Conservation (phyloP, 2,113 vertebrate species). For the Oncorhynchus nerka region DNA sequence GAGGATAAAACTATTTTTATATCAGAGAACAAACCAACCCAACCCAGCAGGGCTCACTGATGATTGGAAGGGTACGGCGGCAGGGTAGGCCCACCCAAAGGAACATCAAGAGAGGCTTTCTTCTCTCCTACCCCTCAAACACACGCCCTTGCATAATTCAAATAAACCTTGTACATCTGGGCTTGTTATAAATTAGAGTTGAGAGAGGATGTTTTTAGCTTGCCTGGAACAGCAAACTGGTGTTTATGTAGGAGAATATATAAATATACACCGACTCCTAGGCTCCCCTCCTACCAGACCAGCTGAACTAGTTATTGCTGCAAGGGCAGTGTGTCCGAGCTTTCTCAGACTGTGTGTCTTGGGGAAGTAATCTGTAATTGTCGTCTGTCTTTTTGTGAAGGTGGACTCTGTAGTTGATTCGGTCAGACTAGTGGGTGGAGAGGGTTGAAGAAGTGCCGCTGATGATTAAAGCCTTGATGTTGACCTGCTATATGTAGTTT, state of each 20-base stretch:
- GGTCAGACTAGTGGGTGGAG: too few species aligned
- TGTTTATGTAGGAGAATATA: conserved; percentile 71
- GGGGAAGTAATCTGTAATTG: too few species aligned
- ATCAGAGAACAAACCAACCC: conserved; percentile 30
- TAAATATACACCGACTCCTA: conserved; percentile 14
- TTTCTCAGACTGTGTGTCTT: not conserved
- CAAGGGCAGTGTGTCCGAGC: conserved; percentile 34
- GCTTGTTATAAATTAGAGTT: conserved; percentile 72
- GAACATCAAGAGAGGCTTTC: conserved; percentile 60
- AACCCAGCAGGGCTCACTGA: conserved; percentile 1
- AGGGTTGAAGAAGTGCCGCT: too few species aligned
- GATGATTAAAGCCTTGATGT: too few species aligned
- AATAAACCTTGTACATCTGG: conserved; percentile 67
- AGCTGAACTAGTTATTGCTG: conserved; percentile 12
- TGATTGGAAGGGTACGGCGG: conserved; percentile 62
- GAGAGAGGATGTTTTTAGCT: conserved; percentile 70
- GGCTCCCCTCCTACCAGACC: conserved; percentile 19
- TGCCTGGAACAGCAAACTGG: conserved; percentile 58
- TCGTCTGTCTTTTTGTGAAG: too few species aligned
- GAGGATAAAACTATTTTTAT: conserved; percentile 58
- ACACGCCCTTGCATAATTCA: conserved; percentile 70
- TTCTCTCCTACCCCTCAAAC: conserved; percentile 49
- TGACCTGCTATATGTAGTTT: too few species aligned
- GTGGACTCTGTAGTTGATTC: too few species aligned
- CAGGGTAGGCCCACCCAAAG: conserved; percentile 70